These are phyloP conservation scores for Lasiurus cinereus DNA, from an alignment of 2,113 vertebrate genomes.

Conservation along the genomic window DNA sequence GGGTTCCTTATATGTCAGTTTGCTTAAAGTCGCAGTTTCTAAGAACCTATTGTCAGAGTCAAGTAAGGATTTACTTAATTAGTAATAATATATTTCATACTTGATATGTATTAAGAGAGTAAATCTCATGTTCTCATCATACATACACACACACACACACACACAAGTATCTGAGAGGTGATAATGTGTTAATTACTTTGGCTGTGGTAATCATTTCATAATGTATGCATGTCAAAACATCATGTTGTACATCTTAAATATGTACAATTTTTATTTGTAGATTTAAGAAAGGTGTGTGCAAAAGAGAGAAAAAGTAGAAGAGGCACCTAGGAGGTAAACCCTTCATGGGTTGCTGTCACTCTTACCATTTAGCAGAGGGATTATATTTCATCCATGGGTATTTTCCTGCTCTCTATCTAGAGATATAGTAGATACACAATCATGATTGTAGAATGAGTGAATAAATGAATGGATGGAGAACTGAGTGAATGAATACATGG, in stretches of 20 bases:
- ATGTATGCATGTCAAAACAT: background rate
- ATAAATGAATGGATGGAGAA: background rate
- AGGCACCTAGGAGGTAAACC: background rate
- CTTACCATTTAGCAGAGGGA: background rate
- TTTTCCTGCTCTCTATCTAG: background rate
- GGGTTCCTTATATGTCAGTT: background rate
- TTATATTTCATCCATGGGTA: background rate
- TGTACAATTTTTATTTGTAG: background rate
- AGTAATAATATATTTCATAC: background rate
- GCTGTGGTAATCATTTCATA: background rate
- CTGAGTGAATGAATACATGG: background rate
- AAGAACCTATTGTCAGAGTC: background rate
- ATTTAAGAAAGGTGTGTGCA: background rate
- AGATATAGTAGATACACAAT: background rate
- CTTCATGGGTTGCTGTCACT: background rate
- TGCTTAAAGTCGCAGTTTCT: background rate
- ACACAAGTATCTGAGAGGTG: background rate
- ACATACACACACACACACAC: background rate
- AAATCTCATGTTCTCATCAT: background rate
- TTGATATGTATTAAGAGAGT: background rate
- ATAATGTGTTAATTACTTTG: background rate
- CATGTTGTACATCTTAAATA: background rate
- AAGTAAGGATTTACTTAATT: background rate
- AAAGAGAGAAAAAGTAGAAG: background rate
- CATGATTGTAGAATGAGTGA: background rate